Evolutionary conservation across 2,113 vertebrate species (phyloP).

Genomic region (Scytalopus superciliaris): DNA sequence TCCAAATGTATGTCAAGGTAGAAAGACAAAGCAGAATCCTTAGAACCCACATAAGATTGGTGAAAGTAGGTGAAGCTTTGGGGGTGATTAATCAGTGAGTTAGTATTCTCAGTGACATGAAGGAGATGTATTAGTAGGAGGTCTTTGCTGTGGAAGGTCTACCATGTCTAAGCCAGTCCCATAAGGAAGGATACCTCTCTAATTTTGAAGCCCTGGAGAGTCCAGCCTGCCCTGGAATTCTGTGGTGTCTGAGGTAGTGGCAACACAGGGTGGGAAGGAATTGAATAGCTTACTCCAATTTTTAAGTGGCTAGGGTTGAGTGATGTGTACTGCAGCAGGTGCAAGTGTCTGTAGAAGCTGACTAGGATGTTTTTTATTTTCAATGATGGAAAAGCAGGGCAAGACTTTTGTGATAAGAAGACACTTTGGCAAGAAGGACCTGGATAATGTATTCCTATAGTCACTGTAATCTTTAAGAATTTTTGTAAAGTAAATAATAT

Average conservation of each 20-base stretch:
- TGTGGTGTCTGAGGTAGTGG: background rate
- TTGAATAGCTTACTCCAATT: background rate
- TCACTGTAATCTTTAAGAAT: background rate
- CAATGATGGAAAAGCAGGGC: background rate
- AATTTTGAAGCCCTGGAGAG: background rate
- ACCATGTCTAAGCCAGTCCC: fast-evolving
- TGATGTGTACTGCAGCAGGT: background rate
- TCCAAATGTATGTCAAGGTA: background rate
- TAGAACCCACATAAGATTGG: fast-evolving
- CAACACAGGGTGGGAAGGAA: background rate
- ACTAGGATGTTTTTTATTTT: background rate
- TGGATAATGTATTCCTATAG: background rate
- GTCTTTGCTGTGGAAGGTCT: background rate
- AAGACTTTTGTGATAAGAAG: background rate
- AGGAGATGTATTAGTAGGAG: background rate
- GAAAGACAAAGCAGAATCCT: background rate
- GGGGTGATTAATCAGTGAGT: background rate
- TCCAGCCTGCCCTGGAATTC: background rate
- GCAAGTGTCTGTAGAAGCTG: background rate
- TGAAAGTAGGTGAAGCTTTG: background rate
- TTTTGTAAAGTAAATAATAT: background rate
- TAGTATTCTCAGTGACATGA: background rate
- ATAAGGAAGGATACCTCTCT: background rate
- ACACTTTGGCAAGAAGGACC: background rate
- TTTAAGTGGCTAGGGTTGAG: background rate